Evolutionary conservation across 2,113 vertebrate genomes (phyloP), one percentile per base, ranked within the genome.

Genomic region (Apteryx owenii): DNA sequence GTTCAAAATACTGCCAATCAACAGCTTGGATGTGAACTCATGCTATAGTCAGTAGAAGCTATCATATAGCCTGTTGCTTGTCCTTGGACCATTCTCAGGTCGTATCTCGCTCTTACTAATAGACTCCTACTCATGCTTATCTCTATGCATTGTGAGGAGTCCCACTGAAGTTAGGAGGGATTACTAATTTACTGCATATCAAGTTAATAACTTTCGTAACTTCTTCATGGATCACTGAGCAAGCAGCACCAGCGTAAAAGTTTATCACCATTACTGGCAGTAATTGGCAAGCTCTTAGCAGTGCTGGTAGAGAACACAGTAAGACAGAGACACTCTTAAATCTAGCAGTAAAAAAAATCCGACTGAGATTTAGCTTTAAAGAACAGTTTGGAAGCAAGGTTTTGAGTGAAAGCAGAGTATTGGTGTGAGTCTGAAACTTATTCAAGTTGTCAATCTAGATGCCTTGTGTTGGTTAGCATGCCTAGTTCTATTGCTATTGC

Each of bases 401-500:
- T 96, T 96, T 97, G 96, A 95, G 78, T 97, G 96, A 95, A 96
- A 97, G 92, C 86, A 62, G 93, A 80, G 87, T 91, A 97, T 92
- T 96, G 97, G 78, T 96, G 96, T 91, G 96, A 97, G 65, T 92
- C 93, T 97, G 95, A 97, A 97, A 96, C 95, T 97, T 98, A 98
- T 85, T 96, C 90, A 97, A 97, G 51, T 96, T 97, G 97, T 96
- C 97, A 97, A 44, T 87, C 95, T 86, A 68, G 1, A 93, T 93
- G 95, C 70, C 95, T 98, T 93, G 85, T 97, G 95, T 96, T 61
- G 53, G 96, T 95, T 96, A 96, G 64, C 90, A 53, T 51, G 90
- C 91, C 60, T 82, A 73, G 81, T 60, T 94, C 79, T 84, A 75
- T 68, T 90, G 51, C 95, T 93, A 64, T 23, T 95, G 71, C 75